Base-by-base conservation (phyloP, 2,888 invertebrate species). In the Ormyrus pomaceus region DNA sequence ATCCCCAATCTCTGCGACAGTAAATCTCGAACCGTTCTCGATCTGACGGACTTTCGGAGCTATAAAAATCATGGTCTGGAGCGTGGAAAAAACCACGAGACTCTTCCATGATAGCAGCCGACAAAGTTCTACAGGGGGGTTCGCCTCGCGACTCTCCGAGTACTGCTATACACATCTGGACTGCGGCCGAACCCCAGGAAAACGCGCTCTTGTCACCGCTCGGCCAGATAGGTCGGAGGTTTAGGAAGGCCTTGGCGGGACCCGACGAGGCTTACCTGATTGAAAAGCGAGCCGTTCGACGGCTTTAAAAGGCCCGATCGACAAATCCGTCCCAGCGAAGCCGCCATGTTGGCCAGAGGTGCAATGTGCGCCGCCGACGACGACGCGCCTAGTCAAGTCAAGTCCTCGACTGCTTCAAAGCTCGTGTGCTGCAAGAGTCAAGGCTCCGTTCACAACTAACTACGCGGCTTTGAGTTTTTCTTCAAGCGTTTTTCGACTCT, bases 311-410 rank as follows among this genome's bases (percentile, higher is more conserved):
- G 94, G 91, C 95, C 94, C 91, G 95, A 94, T 92, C 87, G 87
- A 93, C 94, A 96, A 94, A 96, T 94, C 93, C 96, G 94, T 93
- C 96, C 95, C 92, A 96, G 94, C 91, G 95, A 94, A 92, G 95
- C 95, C 94, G 96, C 96, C 96, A 96, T 96, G 93, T 94, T 96
- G 93, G 93, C 85, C 88, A 88, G 87, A 89, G 87, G 86, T 89
- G 86, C 86, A 85, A 86, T 87, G 86, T 86, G 86, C 84, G 85
- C 77, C 59, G 65, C 64, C 74, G 74, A 59, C 34, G 34, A 34
- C 34, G 34, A 34, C 34, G 19, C 4, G 2, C 8, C 13, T 9
- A 34, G 59, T 19, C 19, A 34, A 34, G 34, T 34, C 34, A 34
- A 34, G 34, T 59, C 19, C 19, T 34, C 8, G 11, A 46, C 11